Conservation (phyloP, 2,113 vertebrate species). For the Caranx melampygus region DNA sequence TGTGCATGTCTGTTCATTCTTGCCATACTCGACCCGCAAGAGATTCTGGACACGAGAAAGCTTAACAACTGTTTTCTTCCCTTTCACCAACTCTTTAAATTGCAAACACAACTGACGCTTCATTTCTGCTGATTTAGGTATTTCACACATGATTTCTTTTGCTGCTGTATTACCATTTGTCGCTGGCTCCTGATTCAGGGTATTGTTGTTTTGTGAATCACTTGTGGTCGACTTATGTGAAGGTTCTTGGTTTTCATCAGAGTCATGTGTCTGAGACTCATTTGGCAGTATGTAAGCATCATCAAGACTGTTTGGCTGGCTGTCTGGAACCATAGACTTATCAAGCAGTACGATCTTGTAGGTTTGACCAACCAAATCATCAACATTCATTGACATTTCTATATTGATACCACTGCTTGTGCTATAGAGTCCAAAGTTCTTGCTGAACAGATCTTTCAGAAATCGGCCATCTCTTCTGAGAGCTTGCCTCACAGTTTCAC, state of each 20-base stretch:
- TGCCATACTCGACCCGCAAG: conserved; percentile 37
- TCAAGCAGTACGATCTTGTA: conserved; percentile 25
- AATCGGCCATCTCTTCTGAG: conserved; percentile 58
- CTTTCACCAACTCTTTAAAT: not conserved
- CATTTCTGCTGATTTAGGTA: not conserved
- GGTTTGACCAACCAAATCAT: conserved; percentile 44
- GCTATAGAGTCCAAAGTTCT: not conserved
- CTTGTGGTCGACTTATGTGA: not conserved
- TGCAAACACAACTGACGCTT: not conserved
- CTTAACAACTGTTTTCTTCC: not conserved
- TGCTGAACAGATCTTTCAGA: not conserved
- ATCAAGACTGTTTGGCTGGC: conserved; percentile 41
- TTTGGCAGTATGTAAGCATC: not conserved
- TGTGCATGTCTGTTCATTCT: not conserved
- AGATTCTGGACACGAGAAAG: conserved; percentile 1
- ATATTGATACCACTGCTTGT: rapidly evolving
- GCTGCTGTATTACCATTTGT: not conserved
- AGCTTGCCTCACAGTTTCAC: conserved; percentile 51
- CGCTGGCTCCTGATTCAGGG: not conserved
- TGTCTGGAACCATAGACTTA: conserved; percentile 9
- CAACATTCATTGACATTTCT: conserved; percentile 36
- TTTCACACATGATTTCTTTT: rapidly evolving
- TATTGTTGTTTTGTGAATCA: not conserved
- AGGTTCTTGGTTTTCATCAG: not conserved
- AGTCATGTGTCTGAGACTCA: not conserved